Conservation (phyloP, 64 coral and sea anemone species). For the Pocillopora damicornis region DNA sequence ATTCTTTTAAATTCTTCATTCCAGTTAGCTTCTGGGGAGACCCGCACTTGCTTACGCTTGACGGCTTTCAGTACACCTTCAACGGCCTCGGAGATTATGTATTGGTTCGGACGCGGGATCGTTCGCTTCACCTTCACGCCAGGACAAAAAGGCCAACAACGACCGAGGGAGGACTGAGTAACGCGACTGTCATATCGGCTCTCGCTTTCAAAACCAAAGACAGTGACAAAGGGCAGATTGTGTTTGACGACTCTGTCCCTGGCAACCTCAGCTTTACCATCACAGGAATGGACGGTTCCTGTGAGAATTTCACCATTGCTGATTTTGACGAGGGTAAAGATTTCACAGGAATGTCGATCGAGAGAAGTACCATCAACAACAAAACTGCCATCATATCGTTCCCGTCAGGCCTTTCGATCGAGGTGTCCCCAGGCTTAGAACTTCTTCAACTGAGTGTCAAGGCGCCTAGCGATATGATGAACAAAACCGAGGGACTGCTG, state of each 20-base stretch:
- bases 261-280: constrained; percentile 46
- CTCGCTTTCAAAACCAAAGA: constrained; percentile 47
- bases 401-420: constrained; percentile 52
- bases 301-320: constrained; percentile 5
- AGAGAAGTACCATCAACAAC: constrained; percentile 47
- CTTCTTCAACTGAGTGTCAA: constrained; percentile 62
- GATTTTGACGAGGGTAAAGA: neutral
- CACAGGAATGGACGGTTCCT: neutral
- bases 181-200: constrained; percentile 78
- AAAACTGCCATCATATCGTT: constrained; percentile 43
- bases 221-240: constrained; percentile 42
- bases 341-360: constrained; percentile 27
- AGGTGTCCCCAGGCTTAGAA: constrained; percentile 55
- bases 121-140: constrained; percentile 47
- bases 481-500: constrained; percentile 73
- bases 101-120: constrained; percentile 37
- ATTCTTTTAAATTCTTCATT: neutral
- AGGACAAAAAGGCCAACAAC: constrained; percentile 45
- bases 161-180: constrained; percentile 31
- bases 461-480: constrained; percentile 34
- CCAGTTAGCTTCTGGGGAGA: constrained; percentile 67
- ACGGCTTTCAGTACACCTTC: constrained; percentile 74
- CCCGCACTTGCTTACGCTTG: constrained; percentile 82
- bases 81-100: constrained; percentile 85
- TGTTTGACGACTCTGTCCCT: neutral